Base-by-base conservation (phyloP, 2,888 invertebrate species). In the Vanessa cardui region DNA sequence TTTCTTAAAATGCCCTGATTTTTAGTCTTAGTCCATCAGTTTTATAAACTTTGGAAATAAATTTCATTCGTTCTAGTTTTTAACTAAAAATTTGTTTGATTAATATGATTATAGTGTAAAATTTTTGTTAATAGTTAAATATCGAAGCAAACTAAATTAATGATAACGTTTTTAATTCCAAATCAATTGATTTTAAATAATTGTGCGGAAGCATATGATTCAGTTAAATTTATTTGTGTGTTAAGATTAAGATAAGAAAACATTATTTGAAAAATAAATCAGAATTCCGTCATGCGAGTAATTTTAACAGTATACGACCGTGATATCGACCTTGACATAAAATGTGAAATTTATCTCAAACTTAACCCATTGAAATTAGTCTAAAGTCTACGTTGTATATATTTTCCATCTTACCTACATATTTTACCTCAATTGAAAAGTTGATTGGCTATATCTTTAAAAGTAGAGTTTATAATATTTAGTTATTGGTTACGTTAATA, bases 321-420 rank as follows among this genome's bases (percentile, higher is more conserved):
- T 21, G 33, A 47, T 31, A 12, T 45, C 58, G 62, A 39, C 61
- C 68, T 68, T 68, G 68, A 64, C 66, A 66, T 58, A 21, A 66
- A 58, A 62, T 61, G 20, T 61, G 54, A n/a, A n/a, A 26, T 66
- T 47, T 47, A 61, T 61, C 44, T 66, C 39, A 61, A 47, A 46
- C 39, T 12, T 61, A 54, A 39, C 56, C 45, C 20, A 52, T 58
- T 64, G 46, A 26, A 47, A 47, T 52, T 52, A 21, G 21, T 26
- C 16, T n/a, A 26, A 7, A 54, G 52, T 39, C 39, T 44, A 12
- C 21, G 15, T n/a, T 21, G 52, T 31, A 31, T 7, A 26, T 31
- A 54, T 54, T 31, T 31, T 54, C 7, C 26, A 21, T 21, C 31
- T 31, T 16, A 54, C 4, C 39, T 12, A 39, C 39, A 39, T 39